A percentile compares a stretch with the other conserved stretches of the same genome.
phyloP scores from a whole-genome alignment of 2,888 invertebrate species.

The Folsomia manolachei region DNA sequence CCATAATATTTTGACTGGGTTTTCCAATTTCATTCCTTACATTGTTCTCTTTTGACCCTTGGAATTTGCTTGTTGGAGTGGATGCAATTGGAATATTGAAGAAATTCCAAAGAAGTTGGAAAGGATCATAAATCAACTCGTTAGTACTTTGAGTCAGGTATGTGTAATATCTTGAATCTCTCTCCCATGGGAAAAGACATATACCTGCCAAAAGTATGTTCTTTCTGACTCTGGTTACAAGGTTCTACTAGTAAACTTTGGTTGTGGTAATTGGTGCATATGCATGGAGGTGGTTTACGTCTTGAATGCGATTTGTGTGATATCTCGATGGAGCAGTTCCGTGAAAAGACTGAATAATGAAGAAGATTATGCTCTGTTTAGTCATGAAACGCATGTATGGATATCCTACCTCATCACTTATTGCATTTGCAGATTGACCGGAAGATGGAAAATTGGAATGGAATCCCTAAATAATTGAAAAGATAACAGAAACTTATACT shows the following conservation, averaged over 20 bases:
- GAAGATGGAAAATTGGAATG: neutral
- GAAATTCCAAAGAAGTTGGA: neutral
- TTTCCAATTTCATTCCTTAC: too few species aligned
- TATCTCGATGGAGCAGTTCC: neutral
- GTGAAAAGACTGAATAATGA: neutral
- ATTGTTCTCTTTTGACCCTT: neutral
- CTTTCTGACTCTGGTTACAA: too few species aligned
- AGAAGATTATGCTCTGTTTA: neutral
- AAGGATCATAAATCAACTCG: neutral
- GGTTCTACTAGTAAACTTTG: too few species aligned
- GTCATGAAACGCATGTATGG: neutral
- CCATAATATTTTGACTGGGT: too few species aligned
- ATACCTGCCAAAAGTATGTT: neutral
- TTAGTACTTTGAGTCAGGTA: neutral
- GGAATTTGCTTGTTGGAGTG: neutral
- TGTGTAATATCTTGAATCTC: too few species aligned
- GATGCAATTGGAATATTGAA: neutral
- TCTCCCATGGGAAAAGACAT: neutral
- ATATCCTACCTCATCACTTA: neutral
- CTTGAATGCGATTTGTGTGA: too few species aligned
- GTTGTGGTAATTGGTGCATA: too few species aligned
- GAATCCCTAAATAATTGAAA: neutral
- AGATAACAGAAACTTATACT: too few species aligned
- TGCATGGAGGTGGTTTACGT: too few species aligned
- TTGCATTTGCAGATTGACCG: neutral